Conservation (phyloP, 2,888 invertebrate genomes). For the Serripes groenlandicus region DNA sequence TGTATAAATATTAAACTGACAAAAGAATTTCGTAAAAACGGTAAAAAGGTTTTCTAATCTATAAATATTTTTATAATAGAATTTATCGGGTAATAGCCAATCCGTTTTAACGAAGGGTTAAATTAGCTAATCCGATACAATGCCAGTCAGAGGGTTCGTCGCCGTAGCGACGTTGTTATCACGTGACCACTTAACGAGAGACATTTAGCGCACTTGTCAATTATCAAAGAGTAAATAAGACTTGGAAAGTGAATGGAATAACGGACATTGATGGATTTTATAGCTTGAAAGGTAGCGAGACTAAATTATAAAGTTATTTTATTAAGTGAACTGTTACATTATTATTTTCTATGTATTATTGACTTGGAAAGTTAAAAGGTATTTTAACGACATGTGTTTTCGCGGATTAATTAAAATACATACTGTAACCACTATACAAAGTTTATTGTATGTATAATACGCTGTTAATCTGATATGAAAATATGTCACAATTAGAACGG, state of each 20-base stretch:
- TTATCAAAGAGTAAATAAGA: conserved; percentile 15
- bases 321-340: neutral
- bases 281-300: neutral
- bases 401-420: neutral
- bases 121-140: conserved; percentile 20
- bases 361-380: neutral
- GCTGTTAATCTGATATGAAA: neutral
- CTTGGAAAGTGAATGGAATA: conserved; percentile 13
- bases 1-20: neutral
- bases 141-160: conserved; percentile 57
- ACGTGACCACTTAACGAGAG: conserved; percentile 74
- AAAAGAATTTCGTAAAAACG: too few species aligned
- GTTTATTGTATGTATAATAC: neutral
- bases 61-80: too few species aligned
- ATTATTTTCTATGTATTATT: neutral
- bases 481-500: neutral
- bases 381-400: conserved; percentile 19
- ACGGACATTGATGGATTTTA: conserved; percentile 8
- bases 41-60: too few species aligned
- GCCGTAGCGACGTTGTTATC: conserved; percentile 79
- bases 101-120: neutral
- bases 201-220: conserved; percentile 31
- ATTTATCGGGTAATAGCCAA: neutral
- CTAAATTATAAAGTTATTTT: neutral
- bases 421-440: neutral